Percentiles rank a stretch among this genome's conserved stretches.
These are phyloP conservation scores for Gymnoscelis rufifasciata DNA, from an alignment of 2,888 invertebrate species.

Conservation along the genomic window DNA sequence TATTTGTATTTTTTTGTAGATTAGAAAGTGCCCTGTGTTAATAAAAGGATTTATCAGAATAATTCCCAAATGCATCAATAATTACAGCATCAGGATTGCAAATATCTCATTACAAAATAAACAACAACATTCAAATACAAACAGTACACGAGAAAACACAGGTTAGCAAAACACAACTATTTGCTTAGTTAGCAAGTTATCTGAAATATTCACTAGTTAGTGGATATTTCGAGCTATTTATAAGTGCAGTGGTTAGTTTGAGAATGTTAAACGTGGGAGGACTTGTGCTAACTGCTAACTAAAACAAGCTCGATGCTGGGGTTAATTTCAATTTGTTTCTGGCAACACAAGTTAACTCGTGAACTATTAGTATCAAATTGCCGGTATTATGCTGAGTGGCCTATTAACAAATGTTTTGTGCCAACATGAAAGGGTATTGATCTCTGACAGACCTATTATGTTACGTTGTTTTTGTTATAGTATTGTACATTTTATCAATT, in stretches of 20 bases:
- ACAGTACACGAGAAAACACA: too few species aligned
- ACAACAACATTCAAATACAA: too few species aligned
- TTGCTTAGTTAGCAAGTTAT: background rate
- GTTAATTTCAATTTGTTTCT: slow-evolving; percentile 23
- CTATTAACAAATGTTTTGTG: slow-evolving; percentile 9
- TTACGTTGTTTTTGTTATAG: too few species aligned
- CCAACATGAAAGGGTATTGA: too few species aligned
- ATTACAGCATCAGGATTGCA: too few species aligned
- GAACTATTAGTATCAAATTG: slow-evolving; percentile 1
- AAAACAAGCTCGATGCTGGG: slow-evolving; percentile 14
- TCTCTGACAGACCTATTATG: too few species aligned
- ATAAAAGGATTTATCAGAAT: too few species aligned
- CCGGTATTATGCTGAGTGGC: slow-evolving; percentile 6
- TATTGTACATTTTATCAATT: too few species aligned
- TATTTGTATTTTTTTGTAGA: too few species aligned
- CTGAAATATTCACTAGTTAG: background rate
- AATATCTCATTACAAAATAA: too few species aligned
- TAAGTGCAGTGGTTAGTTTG: slow-evolving; percentile 5
- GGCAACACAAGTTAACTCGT: slow-evolving; percentile 16
- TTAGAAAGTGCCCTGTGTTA: too few species aligned
- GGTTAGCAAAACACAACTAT: background rate
- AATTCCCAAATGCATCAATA: too few species aligned
- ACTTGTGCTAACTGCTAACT: slow-evolving; percentile 15
- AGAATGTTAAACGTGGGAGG: slow-evolving; percentile 4
- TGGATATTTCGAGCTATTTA: background rate